Evolutionary conservation across 2,888 invertebrate species (phyloP), one percentile per base, ranked within the genome.

Genomic region (Xanthia icteritia): DNA sequence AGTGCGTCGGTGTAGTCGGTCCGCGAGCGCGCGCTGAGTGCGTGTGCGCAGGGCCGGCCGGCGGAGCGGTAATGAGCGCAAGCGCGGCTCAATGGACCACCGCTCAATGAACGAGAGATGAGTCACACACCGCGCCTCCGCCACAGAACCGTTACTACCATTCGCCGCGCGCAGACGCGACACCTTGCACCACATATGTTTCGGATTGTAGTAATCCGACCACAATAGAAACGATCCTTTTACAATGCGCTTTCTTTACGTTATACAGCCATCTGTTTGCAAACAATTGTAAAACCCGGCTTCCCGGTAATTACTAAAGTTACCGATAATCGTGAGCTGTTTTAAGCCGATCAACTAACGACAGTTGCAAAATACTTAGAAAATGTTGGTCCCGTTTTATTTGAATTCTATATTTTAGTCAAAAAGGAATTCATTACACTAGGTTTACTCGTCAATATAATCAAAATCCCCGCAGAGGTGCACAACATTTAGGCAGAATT

Each of bases 1-100:
- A 92, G 95, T 92, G 94, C 92, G 94, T 94, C 92, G 94, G 93
- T 90, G 95, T 94, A 86, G 93, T 83, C 92, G 85, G 90, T 88
- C 89, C 91, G 95, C 93, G 94, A 94, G 94, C 94, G 94, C 94
- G 96, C 95, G 95, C 91, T 87, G 94, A 90, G 93, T 93, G 96
- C 94, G 95, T 95, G 95, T 93, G 96, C 94, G 94, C 95, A 91
- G 95, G 94, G 93, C 95, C 97, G 97, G 96, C 97, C 96, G 96
- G 96, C 94, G 94, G 93, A 96, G 94, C 95, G 93, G 96, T 96
- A 96, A 96, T 96, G 95, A 96, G 94, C 94, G 93, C 94, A 92
- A 93, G 94, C 95, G 95, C 94, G 94, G 92, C 94, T 96, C 94
- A 96, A 96, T 96, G 96, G 96, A 94, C 95, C 92, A 89, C 89